These are phyloP conservation scores for Gobius niger DNA, from an alignment of 2,113 vertebrate genomes.

Conservation along the genomic window DNA sequence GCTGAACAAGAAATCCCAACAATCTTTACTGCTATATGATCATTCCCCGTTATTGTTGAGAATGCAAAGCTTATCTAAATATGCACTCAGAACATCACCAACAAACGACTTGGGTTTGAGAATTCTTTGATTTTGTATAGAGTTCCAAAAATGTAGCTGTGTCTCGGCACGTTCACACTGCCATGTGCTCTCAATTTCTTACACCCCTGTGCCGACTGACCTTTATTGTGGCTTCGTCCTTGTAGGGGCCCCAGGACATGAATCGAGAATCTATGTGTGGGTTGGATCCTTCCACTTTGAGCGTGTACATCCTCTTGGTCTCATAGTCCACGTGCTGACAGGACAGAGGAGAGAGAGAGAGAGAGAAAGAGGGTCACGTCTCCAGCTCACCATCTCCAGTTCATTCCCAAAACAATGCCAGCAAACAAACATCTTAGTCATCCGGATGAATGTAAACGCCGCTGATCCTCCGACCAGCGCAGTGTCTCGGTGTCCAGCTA, in stretches of 20 bases:
- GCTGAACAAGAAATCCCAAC: background rate
- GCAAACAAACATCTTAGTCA: background rate
- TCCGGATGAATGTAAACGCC: background rate
- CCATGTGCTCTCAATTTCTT: background rate
- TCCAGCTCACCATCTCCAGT: background rate
- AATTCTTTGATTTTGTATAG: too few species aligned
- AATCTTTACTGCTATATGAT: too few species aligned
- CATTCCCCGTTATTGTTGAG: too few species aligned
- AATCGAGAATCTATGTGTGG: constrained; percentile 88
- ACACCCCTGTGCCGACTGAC: constrained; percentile 50
- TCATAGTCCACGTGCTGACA: constrained; percentile 91
- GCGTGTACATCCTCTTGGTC: constrained; percentile 87
- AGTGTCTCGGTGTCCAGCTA: constrained; percentile 28
- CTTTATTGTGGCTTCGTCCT: constrained; percentile 93
- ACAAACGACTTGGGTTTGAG: too few species aligned
- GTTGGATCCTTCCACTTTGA: constrained; percentile 95
- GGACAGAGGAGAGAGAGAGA: background rate
- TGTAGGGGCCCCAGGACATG: constrained; percentile 93
- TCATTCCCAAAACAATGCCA: background rate
- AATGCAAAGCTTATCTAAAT: too few species aligned
- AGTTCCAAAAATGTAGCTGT: too few species aligned
- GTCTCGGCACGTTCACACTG: too few species aligned
- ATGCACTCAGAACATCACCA: too few species aligned
- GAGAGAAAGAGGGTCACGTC: background rate
- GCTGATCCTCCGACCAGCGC: background rate